Percentiles rank a stretch among this genome's conserved stretches.
Evolutionary conservation across 1,140 invertebrate genomes (phyloP).

Genomic region (Nautilus pompilius): DNA sequence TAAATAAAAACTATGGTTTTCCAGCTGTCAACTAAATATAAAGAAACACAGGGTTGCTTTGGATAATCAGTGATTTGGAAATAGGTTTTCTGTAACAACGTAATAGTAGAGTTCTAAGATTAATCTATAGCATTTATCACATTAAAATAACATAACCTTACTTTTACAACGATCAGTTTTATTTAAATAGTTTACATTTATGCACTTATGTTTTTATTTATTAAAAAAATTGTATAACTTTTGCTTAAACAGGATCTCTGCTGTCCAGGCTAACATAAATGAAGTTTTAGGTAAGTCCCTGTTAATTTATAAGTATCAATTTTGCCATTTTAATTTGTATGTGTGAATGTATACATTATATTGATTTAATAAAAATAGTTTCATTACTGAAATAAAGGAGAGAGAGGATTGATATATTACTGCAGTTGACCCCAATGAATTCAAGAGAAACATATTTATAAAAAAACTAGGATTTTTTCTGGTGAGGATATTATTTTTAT

Average conservation of each 20-base stretch:
- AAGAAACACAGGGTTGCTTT: neutral
- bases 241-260: conserved; percentile 36
- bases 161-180: neutral
- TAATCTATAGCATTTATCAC: too few species aligned
- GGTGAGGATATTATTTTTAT: too few species aligned
- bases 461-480: neutral
- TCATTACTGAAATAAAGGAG: neutral
- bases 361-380: neutral
- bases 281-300: conserved; percentile 41
- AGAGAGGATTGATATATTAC: neutral
- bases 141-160: neutral
- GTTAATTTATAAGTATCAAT: neutral
- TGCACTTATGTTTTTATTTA: neutral
- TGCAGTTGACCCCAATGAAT: neutral
- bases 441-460: neutral
- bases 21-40: too few species aligned
- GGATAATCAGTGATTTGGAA: neutral
- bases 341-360: neutral
- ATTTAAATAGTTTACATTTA: neutral
- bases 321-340: neutral
- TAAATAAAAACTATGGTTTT: too few species aligned
- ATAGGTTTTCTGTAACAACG: neutral
- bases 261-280: conserved; percentile 43
- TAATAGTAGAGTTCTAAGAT: neutral
- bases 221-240: conserved; percentile 3